Evolutionary conservation across 2,113 vertebrate genomes (phyloP).

Genomic region (Crotalus horridus): DNA sequence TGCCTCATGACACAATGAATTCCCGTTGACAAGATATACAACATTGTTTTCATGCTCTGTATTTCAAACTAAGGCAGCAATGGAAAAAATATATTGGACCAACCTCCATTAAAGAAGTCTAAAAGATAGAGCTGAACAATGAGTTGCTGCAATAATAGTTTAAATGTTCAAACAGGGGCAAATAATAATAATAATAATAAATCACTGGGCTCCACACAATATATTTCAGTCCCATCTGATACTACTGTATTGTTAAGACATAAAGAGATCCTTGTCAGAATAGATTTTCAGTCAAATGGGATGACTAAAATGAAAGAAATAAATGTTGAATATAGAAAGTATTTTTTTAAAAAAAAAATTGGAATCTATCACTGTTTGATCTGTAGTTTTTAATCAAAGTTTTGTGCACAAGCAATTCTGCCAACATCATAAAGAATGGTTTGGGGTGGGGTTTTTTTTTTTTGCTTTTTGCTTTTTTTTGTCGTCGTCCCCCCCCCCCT

Average conservation of each 20-base stretch:
- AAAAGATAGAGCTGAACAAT: background rate
- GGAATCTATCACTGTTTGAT: background rate
- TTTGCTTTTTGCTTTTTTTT: too few species aligned
- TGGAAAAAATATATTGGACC: background rate
- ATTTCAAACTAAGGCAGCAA: background rate
- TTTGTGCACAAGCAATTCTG: background rate
- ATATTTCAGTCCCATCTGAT: background rate
- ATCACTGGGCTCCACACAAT: background rate
- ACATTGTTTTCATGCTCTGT: background rate
- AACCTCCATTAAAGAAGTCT: background rate
- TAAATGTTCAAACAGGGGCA: background rate
- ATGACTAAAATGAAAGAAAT: background rate
- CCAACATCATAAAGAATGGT: background rate
- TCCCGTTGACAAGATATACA: background rate
- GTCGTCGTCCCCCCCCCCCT: fast-evolving
- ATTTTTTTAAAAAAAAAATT: background rate
- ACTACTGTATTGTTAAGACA: background rate
- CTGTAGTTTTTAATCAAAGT: background rate
- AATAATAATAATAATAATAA: too few species aligned
- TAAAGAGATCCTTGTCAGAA: background rate
- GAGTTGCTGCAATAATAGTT: background rate
- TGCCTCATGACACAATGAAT: background rate
- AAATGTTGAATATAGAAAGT: background rate
- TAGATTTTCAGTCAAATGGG: background rate
- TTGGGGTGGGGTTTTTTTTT: too few species aligned